These are phyloP conservation scores for Salarias fasciatus DNA, from an alignment of 2,797 vertebrate species.

Conservation along the genomic window DNA sequence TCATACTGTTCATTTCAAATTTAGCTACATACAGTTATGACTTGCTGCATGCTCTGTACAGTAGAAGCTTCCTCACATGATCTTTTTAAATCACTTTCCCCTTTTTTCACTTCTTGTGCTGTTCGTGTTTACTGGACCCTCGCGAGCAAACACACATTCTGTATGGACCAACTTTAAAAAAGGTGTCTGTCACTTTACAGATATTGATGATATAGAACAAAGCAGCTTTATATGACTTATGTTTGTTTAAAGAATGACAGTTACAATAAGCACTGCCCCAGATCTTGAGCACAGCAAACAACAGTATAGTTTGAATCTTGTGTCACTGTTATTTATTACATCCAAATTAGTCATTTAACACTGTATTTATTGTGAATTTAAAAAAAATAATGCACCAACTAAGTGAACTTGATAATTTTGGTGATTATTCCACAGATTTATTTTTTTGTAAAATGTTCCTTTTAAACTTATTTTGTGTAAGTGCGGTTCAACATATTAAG, in stretches of 20 bases:
- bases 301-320: slow-evolving; percentile 9
- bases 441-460: slow-evolving; percentile 28
- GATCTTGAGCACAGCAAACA: slow-evolving; percentile 16
- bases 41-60: slow-evolving; percentile 64
- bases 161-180: slow-evolving; percentile 26
- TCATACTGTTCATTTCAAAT: slow-evolving; percentile 44
- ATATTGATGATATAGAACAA: too few species aligned
- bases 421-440: slow-evolving; percentile 20
- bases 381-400: slow-evolving; percentile 12
- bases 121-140: slow-evolving; percentile 21
- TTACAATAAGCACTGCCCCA: slow-evolving; percentile 15
- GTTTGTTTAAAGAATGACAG: too few species aligned
- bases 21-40: slow-evolving; percentile 35
- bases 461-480: too few species aligned
- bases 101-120: slow-evolving; percentile 23
- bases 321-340: slow-evolving; percentile 24
- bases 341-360: slow-evolving; percentile 6
- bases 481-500: slow-evolving; percentile 19
- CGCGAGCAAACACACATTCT: slow-evolving; percentile 10
- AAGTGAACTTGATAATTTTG: slow-evolving; percentile 10
- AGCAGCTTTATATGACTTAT: too few species aligned
- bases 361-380: slow-evolving; percentile 26
- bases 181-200: slow-evolving; percentile 24
- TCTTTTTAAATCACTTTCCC: slow-evolving; percentile 29
- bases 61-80: slow-evolving; percentile 33